Conservation (phyloP, 2,113 vertebrate species). For the Gulo gulo region DNA sequence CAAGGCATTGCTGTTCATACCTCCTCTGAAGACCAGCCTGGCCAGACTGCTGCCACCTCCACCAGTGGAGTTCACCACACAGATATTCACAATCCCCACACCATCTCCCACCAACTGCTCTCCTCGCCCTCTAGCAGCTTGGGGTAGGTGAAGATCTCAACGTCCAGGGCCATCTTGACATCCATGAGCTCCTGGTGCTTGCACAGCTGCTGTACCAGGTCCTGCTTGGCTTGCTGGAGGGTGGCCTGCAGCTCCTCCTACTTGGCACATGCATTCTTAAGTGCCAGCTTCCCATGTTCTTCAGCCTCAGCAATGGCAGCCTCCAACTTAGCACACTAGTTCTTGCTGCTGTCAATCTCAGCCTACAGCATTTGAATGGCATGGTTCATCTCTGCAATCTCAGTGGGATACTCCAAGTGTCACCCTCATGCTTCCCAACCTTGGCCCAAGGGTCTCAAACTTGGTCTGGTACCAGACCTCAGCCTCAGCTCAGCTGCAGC, state of each 20-base stretch:
- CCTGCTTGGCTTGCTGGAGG: neutral
- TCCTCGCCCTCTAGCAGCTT: neutral
- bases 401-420: neutral
- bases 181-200: neutral
- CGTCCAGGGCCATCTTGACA: neutral
- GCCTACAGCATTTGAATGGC: neutral
- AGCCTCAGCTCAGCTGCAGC: neutral
- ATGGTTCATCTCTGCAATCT: neutral
- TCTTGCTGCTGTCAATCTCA: neutral
- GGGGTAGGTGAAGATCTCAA: neutral
- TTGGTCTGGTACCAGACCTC: neutral
- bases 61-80: conserved; percentile 73
- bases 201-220: neutral
- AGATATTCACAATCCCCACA: conserved; percentile 77
- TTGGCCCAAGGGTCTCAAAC: neutral
- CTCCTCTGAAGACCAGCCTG: conserved; percentile 44
- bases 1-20: conserved; percentile 77
- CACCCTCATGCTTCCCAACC: neutral
- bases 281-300: neutral
- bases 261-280: neutral
- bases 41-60: conserved; percentile 58
- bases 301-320: neutral
- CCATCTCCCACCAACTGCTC: conserved; percentile 77
- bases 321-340: neutral
- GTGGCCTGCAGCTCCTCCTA: neutral